Evolutionary conservation across 2,888 invertebrate species (phyloP), one percentile per base, ranked within the genome.

Genomic region (Electrophaes corylata): DNA sequence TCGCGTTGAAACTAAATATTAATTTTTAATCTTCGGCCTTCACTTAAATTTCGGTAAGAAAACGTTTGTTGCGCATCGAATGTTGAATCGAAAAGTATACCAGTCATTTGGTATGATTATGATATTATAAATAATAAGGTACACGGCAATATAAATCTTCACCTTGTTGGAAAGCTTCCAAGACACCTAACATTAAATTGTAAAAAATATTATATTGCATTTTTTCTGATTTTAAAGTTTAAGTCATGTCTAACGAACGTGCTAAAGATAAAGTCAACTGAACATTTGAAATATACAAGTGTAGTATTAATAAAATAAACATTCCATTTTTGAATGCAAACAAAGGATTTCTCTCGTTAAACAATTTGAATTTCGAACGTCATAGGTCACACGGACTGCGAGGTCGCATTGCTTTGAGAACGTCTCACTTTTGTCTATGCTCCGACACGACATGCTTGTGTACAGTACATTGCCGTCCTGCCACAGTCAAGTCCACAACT

Each of bases 351-450:
- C 78, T 80, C 78, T 80, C 66, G 71, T 79, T 72, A 79, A 78
- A 79, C 77, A 78, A 81, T 81, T 83, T 73, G 73, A 77, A 81
- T 79, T 79, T 81, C 74, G 78, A 82, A 83, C 81, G 77, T 77
- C 72, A 76, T 76, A 74, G 79, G 82, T 83, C 82, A 79, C 80
- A 84, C 73, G 78, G 78, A 70, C 72, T 71, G 75, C 77, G 81
- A 81, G 79, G 81, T 83, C 81, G 80, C 74, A 69, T 78, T 78
- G 81, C 82, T 83, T 81, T 81, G 79, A 82, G 83, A 84, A 84
- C 83, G 79, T 81, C 80, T 79, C 74, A 73, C 78, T 84, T 81
- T 83, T 85, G 84, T 85, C 81, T 84, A 78, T 83, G 72, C 72
- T 69, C 72, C 75, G 73, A 72, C 29, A 19, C 47, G 20, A 46